Evolutionary conservation across 2,888 invertebrate genomes (phyloP).

Genomic region (Poecilus cupreus): DNA sequence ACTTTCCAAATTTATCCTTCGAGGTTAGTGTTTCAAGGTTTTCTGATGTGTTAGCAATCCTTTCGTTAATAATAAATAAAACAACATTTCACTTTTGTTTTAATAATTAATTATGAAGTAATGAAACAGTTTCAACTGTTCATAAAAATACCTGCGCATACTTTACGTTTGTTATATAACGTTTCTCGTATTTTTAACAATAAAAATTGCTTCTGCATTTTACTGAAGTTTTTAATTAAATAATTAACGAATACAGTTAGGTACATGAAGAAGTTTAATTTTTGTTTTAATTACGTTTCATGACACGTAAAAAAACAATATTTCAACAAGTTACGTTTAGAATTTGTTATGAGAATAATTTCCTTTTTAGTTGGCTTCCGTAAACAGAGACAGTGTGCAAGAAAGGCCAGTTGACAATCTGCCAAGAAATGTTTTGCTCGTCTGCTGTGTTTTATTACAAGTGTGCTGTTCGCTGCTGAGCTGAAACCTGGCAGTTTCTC

Average conservation of each 20-base stretch:
- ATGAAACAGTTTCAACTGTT: too few species aligned
- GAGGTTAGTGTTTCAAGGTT: too few species aligned
- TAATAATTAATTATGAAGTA: too few species aligned
- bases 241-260: constrained; percentile 20
- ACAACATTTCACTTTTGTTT: too few species aligned
- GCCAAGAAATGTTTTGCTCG: constrained; percentile 55
- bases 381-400: constrained; percentile 48
- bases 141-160: background rate
- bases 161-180: too few species aligned
- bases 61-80: too few species aligned
- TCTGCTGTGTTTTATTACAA: constrained; percentile 44
- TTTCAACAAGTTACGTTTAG: constrained; percentile 52
- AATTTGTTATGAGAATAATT: constrained; percentile 57
- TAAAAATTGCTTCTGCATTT: constrained; percentile 21
- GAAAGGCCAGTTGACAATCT: constrained; percentile 55
- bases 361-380: constrained; percentile 46
- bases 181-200: background rate
- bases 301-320: constrained; percentile 48
- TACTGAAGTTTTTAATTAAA: constrained; percentile 26
- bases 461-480: too few species aligned
- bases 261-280: constrained; percentile 33
- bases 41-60: too few species aligned
- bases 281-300: constrained; percentile 46
- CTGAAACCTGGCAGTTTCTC: constrained; percentile 29
- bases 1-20: too few species aligned